Base-by-base conservation (phyloP, 2,113 vertebrate species). In the Silurus glanis region DNA sequence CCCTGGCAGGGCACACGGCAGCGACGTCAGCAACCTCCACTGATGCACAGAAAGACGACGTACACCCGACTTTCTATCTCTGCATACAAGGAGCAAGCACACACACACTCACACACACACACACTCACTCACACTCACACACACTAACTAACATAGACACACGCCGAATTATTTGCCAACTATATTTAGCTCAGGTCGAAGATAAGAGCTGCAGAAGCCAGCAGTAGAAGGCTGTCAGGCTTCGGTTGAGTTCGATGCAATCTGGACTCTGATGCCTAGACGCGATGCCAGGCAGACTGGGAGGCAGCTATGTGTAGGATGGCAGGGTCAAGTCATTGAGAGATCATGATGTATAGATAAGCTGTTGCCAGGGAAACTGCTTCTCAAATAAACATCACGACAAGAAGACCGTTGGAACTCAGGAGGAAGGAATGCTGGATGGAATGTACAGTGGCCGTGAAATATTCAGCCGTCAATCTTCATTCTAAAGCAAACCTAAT, bases 181-280 rank as follows among this genome's bases (percentile, higher is more conserved):
- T 85, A 84, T 88, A 89, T 89, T 88, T 86, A 86, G 88, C 88
- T 45, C 80, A 37, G 75, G 49, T 59, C 83, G 80, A 76, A 83
- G 89, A 88, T 86, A 84, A 75, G 83, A 86, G 82, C 82, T 62
- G 66, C 76, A 78, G 81, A 51, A 64, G 23, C 25, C 80, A 78
- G 86, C 80, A 62, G 79, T 76, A 83, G 75, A 85, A 87, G 72
- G 80, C 82, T 84, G 84, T 85, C 85, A 88, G 79, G 55, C 64
- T 82, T 23, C 72, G 86, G 81, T 78, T 84, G 74, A 75, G 82
- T 69, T 51, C 53, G 76, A 89, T 86, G 82, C 67, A 74, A 87
- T 88, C 87, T 78, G 69, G 47, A 67, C 82, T 82, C 72, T 74
- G 84, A 23, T 62, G 67, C 71, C 47, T 66, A 75, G 67, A 55